phyloP scores from a whole-genome alignment of 2,113 vertebrate species.

The Nicator chloris region DNA sequence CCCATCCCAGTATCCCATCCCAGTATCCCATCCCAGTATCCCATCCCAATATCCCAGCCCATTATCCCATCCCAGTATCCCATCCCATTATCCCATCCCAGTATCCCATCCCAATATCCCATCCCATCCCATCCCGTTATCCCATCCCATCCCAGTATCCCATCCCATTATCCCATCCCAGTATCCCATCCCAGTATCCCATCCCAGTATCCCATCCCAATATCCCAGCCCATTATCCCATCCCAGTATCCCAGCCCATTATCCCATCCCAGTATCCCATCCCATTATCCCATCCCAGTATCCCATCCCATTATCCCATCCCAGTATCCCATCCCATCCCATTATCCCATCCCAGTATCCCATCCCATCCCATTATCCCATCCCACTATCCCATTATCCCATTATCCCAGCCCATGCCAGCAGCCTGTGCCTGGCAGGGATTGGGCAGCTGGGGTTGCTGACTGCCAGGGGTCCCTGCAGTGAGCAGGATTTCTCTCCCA shows the following conservation, averaged over 20 bases:
- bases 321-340: constrained; percentile 26
- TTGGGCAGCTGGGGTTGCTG: constrained; percentile 55
- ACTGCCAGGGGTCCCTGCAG: constrained; percentile 30
- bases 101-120: not conserved
- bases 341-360: not conserved
- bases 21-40: constrained; percentile 39
- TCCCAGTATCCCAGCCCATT: not conserved
- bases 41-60: not conserved
- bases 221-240: not conserved
- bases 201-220: constrained; percentile 57
- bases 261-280: too few species aligned
- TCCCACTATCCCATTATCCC: too few species aligned
- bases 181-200: not conserved
- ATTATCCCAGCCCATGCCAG: too few species aligned
- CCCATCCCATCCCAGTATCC: not conserved
- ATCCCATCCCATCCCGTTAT: not conserved
- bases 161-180: constrained; percentile 51
- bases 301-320: not conserved
- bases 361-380: not conserved
- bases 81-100: not conserved
- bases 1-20: constrained; percentile 31
- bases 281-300: too few species aligned
- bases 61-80: not conserved
- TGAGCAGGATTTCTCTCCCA: constrained; percentile 62
- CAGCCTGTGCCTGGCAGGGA: constrained; percentile 48